These are phyloP conservation scores for Pilophorus perplexus DNA, from an alignment of 2,888 invertebrate genomes.

Conservation along the genomic window DNA sequence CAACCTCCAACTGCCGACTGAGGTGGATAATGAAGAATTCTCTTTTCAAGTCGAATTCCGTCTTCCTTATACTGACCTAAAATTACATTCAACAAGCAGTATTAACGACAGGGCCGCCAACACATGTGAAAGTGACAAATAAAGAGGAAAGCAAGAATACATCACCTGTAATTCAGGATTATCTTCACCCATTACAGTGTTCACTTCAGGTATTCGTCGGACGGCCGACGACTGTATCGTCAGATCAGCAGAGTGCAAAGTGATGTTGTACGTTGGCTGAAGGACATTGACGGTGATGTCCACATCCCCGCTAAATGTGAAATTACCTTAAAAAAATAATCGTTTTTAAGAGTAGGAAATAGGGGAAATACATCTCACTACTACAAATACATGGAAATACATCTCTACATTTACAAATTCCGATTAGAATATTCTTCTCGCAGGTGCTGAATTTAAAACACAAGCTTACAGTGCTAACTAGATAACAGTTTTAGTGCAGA, in stretches of 20 bases:
- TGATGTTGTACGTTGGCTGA: slow-evolving; percentile 60
- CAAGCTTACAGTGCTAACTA: too few species aligned
- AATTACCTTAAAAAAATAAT: slow-evolving; percentile 56
- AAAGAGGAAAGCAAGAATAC: too few species aligned
- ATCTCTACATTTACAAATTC: too few species aligned
- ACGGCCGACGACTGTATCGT: slow-evolving; percentile 55
- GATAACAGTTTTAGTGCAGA: too few species aligned
- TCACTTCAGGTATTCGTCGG: slow-evolving; percentile 33
- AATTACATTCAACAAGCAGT: too few species aligned
- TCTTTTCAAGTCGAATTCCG: slow-evolving; percentile 56
- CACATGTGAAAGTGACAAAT: too few species aligned
- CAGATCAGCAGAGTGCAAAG: slow-evolving; percentile 65
- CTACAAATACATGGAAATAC: too few species aligned
- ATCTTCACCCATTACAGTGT: slow-evolving; percentile 45
- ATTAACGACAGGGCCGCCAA: too few species aligned
- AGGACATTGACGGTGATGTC: slow-evolving; percentile 53
- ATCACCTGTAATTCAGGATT: slow-evolving; percentile 54
- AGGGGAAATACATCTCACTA: too few species aligned
- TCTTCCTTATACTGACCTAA: slow-evolving; percentile 43
- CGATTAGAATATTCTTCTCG: too few species aligned
- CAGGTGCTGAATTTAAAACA: too few species aligned
- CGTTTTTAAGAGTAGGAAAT: too few species aligned
- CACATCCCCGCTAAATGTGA: slow-evolving; percentile 68
- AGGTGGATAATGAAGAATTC: slow-evolving; percentile 63
- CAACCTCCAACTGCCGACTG: slow-evolving; percentile 54